Percentiles rank a stretch among this genome's conserved stretches.
Evolutionary conservation across 1,140 invertebrate genomes (phyloP).

Genomic region (Lasioglossum albipes): DNA sequence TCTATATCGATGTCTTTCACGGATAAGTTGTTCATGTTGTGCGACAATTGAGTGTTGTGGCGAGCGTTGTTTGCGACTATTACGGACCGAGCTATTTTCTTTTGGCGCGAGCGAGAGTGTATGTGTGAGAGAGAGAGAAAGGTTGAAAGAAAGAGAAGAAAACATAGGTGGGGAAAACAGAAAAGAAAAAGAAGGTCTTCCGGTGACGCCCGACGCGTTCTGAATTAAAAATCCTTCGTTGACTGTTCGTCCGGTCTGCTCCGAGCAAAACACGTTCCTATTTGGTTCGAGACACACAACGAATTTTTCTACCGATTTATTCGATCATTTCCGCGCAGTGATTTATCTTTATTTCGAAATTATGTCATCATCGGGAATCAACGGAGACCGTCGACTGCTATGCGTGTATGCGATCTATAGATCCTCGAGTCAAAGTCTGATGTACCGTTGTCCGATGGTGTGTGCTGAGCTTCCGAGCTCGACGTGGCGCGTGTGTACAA

Average conservation of each 20-base stretch:
- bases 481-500: conserved; percentile 28
- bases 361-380: conserved; percentile 35
- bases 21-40: conserved; percentile 62
- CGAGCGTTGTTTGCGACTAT: conserved; percentile 23
- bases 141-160: no score
- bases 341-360: no score
- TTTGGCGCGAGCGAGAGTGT: neutral
- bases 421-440: conserved; percentile 42
- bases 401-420: conserved; percentile 43
- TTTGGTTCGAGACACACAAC: conserved; percentile 6
- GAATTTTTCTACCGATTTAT: neutral
- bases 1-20: conserved; percentile 76
- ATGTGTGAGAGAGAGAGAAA: no score
- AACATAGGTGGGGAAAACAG: no score
- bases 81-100: conserved; percentile 3
- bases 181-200: conserved; percentile 16
- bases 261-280: conserved; percentile 23
- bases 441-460: conserved; percentile 28
- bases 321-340: neutral
- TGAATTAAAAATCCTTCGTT: conserved; percentile 7
- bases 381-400: conserved; percentile 22
- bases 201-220: conserved; percentile 44
- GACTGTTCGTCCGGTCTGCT: neutral
- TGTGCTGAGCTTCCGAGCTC: conserved; percentile 17
- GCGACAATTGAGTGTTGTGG: conserved; percentile 13